Evolutionary conservation across 2,797 vertebrate genomes (phyloP).

Genomic region (Pseudomugil gertrudae): DNA sequence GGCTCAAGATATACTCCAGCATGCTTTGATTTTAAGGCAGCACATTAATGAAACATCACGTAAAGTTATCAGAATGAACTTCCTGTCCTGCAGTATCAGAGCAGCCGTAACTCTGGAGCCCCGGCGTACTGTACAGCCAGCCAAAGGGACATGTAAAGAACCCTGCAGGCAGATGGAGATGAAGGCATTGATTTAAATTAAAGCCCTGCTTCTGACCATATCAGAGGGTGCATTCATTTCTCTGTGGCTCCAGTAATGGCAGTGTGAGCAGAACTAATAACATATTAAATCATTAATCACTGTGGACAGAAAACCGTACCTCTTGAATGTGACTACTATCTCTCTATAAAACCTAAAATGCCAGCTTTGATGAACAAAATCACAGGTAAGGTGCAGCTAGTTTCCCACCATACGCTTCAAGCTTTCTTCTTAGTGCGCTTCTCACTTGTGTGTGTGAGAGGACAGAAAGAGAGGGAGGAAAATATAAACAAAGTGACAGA

Average conservation of each 20-base stretch:
- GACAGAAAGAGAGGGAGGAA: conserved; percentile 34
- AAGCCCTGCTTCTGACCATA: conserved; percentile 31
- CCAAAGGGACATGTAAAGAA: conserved; percentile 13
- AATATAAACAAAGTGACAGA: conserved; percentile 49
- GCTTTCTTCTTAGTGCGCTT: conserved; percentile 16
- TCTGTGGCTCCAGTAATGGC: conserved; percentile 31
- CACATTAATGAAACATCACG: conserved; percentile 21
- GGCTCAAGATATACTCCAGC: conserved; percentile 32
- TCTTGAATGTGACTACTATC: conserved; percentile 24
- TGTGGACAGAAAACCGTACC: conserved; percentile 17
- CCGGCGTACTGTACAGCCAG: conserved; percentile 29
- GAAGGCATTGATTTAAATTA: conserved; percentile 57
- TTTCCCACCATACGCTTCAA: conserved; percentile 15
- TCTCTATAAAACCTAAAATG: conserved; percentile 32
- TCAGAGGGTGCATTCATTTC: conserved; percentile 38
- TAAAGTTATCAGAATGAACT: conserved; percentile 45
- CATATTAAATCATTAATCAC: conserved; percentile 31
- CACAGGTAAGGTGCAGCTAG: conserved; percentile 2
- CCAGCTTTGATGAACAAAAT: conserved; percentile 1
- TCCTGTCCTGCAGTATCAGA: conserved; percentile 27
- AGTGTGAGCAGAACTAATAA: conserved; percentile 39
- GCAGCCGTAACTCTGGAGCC: conserved; percentile 26
- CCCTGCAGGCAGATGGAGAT: conserved; percentile 32
- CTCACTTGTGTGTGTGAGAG: conserved; percentile 3
- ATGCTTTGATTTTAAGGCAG: conserved; percentile 27